phyloP scores from a whole-genome alignment of 2,888 invertebrate genomes.

The Bugulina stolonifera region DNA sequence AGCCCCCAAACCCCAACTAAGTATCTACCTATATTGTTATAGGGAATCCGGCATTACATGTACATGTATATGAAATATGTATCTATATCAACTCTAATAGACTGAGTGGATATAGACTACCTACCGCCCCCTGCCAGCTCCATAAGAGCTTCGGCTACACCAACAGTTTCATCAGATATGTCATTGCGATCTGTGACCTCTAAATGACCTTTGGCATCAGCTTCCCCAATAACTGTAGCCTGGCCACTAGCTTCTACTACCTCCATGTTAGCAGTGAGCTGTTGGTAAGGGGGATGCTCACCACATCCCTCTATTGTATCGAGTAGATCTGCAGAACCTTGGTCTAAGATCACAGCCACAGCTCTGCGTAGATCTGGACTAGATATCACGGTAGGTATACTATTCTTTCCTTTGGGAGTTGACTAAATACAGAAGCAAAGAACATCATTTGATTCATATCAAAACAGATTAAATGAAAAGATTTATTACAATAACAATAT shows the following conservation, averaged over 20 bases:
- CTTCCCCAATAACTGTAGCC: background rate
- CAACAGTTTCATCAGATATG: background rate
- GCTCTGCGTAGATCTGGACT: background rate
- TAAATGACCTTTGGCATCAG: background rate
- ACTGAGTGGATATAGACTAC: background rate
- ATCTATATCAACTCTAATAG: too few species aligned
- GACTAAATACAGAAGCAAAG: background rate
- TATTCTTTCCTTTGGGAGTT: constrained; percentile 24
- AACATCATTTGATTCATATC: background rate
- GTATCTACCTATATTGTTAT: too few species aligned
- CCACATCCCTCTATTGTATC: background rate
- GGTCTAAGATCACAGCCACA: background rate
- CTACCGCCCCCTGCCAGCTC: constrained; percentile 12
- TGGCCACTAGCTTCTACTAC: constrained; percentile 5
- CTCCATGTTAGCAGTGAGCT: background rate
- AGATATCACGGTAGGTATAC: constrained; percentile 6
- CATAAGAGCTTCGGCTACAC: constrained; percentile 11
- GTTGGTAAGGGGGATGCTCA: background rate
- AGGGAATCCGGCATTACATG: too few species aligned
- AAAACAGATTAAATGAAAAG: too few species aligned
- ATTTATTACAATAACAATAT: too few species aligned
- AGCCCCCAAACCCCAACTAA: too few species aligned
- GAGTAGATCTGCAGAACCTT: background rate
- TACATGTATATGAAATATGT: too few species aligned
- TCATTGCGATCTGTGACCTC: background rate